These are phyloP conservation scores for Sesia apiformis DNA, from an alignment of 2,888 invertebrate species.

Conservation along the genomic window DNA sequence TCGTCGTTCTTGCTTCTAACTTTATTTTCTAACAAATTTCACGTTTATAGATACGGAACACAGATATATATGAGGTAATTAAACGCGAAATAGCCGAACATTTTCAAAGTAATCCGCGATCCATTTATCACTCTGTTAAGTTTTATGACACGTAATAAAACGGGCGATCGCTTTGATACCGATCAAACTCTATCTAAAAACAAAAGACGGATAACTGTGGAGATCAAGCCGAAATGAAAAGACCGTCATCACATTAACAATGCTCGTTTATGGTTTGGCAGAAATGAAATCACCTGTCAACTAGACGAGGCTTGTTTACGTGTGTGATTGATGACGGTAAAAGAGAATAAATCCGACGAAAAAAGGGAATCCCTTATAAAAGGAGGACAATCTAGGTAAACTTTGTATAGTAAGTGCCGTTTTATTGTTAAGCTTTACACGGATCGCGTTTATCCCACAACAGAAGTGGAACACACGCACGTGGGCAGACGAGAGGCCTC, in stretches of 20 bases:
- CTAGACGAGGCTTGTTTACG: slow-evolving; percentile 16
- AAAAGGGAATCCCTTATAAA: slow-evolving; percentile 14
- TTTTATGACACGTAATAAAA: slow-evolving; percentile 8
- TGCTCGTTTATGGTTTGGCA: slow-evolving; percentile 15
- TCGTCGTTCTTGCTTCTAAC: too few species aligned
- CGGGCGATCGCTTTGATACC: background rate
- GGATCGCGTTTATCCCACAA: slow-evolving; percentile 33
- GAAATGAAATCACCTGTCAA: slow-evolving; percentile 27
- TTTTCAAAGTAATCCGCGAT: background rate
- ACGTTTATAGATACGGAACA: background rate
- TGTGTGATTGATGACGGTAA: slow-evolving; percentile 30
- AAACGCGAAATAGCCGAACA: background rate
- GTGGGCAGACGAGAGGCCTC: slow-evolving; percentile 17
- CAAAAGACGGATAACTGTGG: slow-evolving; percentile 8
- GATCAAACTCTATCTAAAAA: slow-evolving; percentile 1
- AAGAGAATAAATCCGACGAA: slow-evolving; percentile 17
- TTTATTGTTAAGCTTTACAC: slow-evolving; percentile 40
- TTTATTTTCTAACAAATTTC: background rate
- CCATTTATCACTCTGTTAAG: slow-evolving; percentile 2
- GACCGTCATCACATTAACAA: slow-evolving; percentile 25
- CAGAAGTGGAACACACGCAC: slow-evolving; percentile 30
- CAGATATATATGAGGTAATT: background rate
- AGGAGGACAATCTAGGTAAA: slow-evolving; percentile 16
- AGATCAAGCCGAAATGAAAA: slow-evolving; percentile 10
- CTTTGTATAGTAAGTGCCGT: slow-evolving; percentile 20